Percentiles rank a stretch among this genome's conserved stretches.
Conservation (phyloP, 2,797 vertebrate genomes). For the Tarsius wallacei region DNA sequence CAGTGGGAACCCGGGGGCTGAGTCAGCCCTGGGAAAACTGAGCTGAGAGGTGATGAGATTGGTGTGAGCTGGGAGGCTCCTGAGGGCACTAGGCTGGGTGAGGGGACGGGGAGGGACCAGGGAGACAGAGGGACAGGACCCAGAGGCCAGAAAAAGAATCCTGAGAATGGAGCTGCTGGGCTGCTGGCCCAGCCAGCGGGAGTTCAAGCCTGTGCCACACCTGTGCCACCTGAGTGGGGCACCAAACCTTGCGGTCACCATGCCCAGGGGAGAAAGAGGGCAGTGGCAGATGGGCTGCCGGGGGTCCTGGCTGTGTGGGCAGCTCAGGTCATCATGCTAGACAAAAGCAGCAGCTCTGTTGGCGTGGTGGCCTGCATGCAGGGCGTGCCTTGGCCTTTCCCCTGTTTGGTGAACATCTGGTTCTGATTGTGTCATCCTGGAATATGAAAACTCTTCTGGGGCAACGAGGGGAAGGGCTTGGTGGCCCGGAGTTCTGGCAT, state of each 20-base stretch:
- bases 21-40: background rate
- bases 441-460: background rate
- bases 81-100: rapidly evolving
- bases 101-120: rapidly evolving
- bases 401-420: background rate
- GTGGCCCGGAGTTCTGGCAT: rapidly evolving
- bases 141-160: background rate
- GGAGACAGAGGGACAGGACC: background rate
- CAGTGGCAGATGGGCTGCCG: rapidly evolving
- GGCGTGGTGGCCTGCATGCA: rapidly evolving
- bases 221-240: rapidly evolving
- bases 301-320: rapidly evolving
- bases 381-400: background rate
- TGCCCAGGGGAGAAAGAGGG: background rate
- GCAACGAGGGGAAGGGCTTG: background rate
- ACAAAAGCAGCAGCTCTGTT: background rate
- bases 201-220: rapidly evolving
- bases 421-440: background rate
- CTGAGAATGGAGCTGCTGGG: rapidly evolving
- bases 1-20: background rate
- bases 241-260: background rate
- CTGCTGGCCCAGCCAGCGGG: background rate
- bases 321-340: background rate
- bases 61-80: background rate
- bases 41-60: background rate